phyloP scores from a whole-genome alignment of 2,888 invertebrate species.

The Odontocerum albicorne region DNA sequence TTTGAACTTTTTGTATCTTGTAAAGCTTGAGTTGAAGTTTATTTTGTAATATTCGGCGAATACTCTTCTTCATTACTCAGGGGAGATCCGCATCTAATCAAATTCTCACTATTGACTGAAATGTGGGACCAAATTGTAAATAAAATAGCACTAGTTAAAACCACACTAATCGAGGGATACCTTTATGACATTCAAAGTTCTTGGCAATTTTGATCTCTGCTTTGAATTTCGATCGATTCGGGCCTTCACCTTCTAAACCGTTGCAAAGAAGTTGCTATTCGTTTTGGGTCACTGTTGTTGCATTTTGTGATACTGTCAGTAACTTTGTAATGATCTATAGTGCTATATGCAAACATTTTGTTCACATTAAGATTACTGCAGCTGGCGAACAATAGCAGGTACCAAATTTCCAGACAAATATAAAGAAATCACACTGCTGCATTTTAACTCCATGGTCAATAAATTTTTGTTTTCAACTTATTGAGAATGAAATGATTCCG shows the following conservation, averaged over 20 bases:
- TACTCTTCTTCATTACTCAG: too few species aligned
- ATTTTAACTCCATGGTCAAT: slow-evolving; percentile 5
- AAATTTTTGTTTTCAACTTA: not conserved
- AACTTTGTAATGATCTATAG: not conserved
- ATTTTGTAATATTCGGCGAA: not conserved
- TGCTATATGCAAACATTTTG: not conserved
- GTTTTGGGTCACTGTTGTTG: not conserved
- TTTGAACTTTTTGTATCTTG: not conserved
- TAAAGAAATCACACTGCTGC: not conserved
- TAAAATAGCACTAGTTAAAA: too few species aligned
- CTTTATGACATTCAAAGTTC: too few species aligned
- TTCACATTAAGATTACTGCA: too few species aligned
- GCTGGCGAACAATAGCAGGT: not conserved
- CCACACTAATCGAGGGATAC: too few species aligned
- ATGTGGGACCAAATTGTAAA: too few species aligned
- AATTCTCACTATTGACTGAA: too few species aligned
- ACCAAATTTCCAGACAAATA: not conserved
- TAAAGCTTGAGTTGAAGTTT: not conserved
- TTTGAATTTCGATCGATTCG: too few species aligned
- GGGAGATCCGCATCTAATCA: too few species aligned
- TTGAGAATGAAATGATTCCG: too few species aligned
- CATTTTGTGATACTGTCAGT: not conserved
- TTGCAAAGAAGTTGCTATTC: too few species aligned
- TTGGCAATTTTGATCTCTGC: too few species aligned
- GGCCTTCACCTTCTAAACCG: not conserved